Base-by-base conservation (phyloP, 2,113 vertebrate genomes). In the Datnioides undecimradiatus region DNA sequence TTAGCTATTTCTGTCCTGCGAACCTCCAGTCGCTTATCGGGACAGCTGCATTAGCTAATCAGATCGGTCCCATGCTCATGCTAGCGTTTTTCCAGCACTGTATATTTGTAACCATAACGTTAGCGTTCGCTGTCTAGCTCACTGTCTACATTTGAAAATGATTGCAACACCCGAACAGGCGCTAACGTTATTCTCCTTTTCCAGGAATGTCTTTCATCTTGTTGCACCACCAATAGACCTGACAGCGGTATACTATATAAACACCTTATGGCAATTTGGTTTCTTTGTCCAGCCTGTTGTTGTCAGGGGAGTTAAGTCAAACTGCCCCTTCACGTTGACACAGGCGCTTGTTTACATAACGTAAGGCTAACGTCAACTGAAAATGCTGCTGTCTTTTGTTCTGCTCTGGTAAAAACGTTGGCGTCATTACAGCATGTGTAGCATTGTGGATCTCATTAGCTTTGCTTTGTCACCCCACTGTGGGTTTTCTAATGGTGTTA, bases 311-410 rank as follows among this genome's bases (percentile, higher is more conserved):
- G 54, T 86, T 41, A 21, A 82, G 54, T 80, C 45, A 79, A 84
- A 88, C 45, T 80, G 73, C 5, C 51, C 46, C 40, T 83, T 81
- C 83, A 88, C 84, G 85, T 86, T 92, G 87, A 79, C 87, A 85
- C 87, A 38, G 62, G 59, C 79, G 85, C 89, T 90, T 93, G 92
- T 93, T 93, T 92, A 93, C 91, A 92, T 92, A 92, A 91, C 88
- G 87, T 86, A 68, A 79, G 51, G 86, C 88, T 88, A 87, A 82
- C 86, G 83, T 88, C 80, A 86, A 75, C 74, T 85, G 84, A 71
- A 83, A 87, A 74, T 57, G 71, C 79, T 88, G 85, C 70, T 88
- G 80, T 82, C 90, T 91, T 91, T 93, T 92, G 91, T 92, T 90
- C 87, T 46, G 5, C 60, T 76, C 38, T 64, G n/a, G 6, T 41